A percentile compares a stretch with the other conserved stretches of the same genome.
phyloP scores from a whole-genome alignment of 2,797 vertebrate genomes.

The Sebastes steindachneri region DNA sequence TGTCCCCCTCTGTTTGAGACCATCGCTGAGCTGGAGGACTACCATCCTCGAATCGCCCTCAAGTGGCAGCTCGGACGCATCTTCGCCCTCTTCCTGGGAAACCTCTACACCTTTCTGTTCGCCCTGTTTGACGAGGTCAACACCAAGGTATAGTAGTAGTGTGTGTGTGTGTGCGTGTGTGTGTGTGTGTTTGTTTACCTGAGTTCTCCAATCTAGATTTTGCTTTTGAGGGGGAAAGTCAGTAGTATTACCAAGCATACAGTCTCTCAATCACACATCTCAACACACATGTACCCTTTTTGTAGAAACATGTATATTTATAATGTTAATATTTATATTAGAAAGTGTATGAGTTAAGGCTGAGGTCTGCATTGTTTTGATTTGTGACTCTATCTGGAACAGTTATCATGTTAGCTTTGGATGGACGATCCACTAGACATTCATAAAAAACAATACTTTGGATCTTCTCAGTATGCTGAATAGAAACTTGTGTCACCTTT shows the following conservation, averaged over 20 bases:
- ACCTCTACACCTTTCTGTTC: conserved; percentile 96
- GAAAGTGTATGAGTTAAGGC: background rate
- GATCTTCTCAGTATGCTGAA: background rate
- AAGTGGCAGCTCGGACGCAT: conserved; percentile 99
- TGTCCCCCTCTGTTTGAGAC: conserved; percentile 98
- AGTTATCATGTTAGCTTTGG: no score
- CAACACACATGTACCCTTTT: background rate
- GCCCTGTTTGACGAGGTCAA: conserved; percentile 98
- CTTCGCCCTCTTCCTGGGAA: conserved; percentile 96
- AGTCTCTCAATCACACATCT: background rate
- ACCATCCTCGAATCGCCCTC: conserved; percentile 95
- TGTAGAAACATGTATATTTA: background rate
- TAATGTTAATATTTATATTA: background rate
- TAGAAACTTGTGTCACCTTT: background rate
- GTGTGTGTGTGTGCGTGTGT: background rate
- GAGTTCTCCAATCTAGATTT: background rate
- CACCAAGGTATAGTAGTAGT: conserved; percentile 84
- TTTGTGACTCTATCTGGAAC: background rate
- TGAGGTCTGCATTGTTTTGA: background rate
- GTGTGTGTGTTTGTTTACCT: background rate
- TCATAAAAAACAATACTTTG: background rate
- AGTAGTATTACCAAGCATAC: background rate
- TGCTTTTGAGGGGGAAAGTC: background rate
- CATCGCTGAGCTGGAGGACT: conserved; percentile 94
- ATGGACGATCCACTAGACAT: background rate